Evolutionary conservation across 2,888 invertebrate genomes (phyloP).

Genomic region (Matsumyia berberina): DNA sequence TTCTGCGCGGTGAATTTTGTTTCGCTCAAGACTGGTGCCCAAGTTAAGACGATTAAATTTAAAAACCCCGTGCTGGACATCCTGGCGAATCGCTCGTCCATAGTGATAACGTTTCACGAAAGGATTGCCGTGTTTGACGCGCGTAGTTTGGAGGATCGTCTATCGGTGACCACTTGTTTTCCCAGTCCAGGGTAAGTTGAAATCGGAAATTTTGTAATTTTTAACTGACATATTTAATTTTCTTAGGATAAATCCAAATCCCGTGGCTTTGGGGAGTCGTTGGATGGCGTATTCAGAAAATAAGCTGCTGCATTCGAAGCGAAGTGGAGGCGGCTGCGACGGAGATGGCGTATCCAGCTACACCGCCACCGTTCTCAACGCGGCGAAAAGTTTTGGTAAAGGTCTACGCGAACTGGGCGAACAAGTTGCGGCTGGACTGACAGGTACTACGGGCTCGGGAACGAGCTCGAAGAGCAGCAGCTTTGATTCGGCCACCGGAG

Average conservation of each 20-base stretch:
- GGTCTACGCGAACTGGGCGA: slow-evolving; percentile 95
- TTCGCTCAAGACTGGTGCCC: slow-evolving; percentile 87
- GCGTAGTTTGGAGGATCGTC: slow-evolving; percentile 92
- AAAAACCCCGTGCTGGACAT: slow-evolving; percentile 95
- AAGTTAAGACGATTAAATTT: slow-evolving; percentile 94
- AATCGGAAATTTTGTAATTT: neutral
- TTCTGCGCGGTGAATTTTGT: slow-evolving; percentile 93
- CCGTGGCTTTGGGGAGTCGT: slow-evolving; percentile 93
- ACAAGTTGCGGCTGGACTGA: slow-evolving; percentile 95
- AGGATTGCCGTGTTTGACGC: slow-evolving; percentile 96
- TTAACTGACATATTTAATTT: neutral
- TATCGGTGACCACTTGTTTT: slow-evolving; percentile 95
- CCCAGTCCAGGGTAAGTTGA: slow-evolving; percentile 90
- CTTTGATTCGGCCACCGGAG: slow-evolving; percentile 84
- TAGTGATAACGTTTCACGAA: slow-evolving; percentile 95
- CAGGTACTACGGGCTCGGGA: slow-evolving; percentile 87
- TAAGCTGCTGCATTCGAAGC: slow-evolving; percentile 90
- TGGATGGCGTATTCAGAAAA: slow-evolving; percentile 95
- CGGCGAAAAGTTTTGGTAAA: slow-evolving; percentile 96
- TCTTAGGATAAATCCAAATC: slow-evolving; percentile 87
- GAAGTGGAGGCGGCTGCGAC: slow-evolving; percentile 93
- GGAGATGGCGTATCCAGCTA: slow-evolving; percentile 94
- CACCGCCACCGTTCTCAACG: slow-evolving; percentile 96
- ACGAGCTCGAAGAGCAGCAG: slow-evolving; percentile 84
- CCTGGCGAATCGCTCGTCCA: slow-evolving; percentile 93